phyloP scores from a whole-genome alignment of 2,113 vertebrate genomes.

The Hemicordylus capensis region DNA sequence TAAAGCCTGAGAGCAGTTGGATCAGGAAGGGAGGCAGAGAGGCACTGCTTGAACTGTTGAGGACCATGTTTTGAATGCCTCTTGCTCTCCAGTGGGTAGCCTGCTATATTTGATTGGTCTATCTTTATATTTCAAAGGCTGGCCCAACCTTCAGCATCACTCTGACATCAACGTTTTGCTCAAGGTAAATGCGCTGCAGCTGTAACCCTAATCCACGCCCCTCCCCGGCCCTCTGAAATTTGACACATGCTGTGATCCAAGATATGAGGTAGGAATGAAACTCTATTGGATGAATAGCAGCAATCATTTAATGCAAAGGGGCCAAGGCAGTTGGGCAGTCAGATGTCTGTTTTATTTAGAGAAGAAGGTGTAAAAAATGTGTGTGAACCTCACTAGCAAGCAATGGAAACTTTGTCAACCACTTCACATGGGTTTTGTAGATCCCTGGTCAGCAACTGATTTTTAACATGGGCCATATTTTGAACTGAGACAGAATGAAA shows the following conservation, averaged over 20 bases:
- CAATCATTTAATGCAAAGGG: slow-evolving; percentile 76
- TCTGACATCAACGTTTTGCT: slow-evolving; percentile 80
- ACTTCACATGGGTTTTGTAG: slow-evolving; percentile 56
- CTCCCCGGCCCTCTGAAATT: slow-evolving; percentile 53
- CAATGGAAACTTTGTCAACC: slow-evolving; percentile 74
- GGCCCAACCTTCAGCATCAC: slow-evolving; percentile 83
- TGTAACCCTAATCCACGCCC: slow-evolving; percentile 78
- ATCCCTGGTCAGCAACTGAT: slow-evolving; percentile 37
- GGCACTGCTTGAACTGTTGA: slow-evolving; percentile 76
- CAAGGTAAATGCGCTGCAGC: slow-evolving; percentile 72
- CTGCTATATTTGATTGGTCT: slow-evolving; percentile 73
- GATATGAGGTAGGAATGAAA: slow-evolving; percentile 70
- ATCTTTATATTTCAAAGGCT: slow-evolving; percentile 80
- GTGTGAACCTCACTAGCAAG: slow-evolving; percentile 80
- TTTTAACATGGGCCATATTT: not conserved
- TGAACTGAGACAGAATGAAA: not conserved
- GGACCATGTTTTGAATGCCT: slow-evolving; percentile 88
- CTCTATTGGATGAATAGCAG: slow-evolving; percentile 78
- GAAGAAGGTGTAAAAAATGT: slow-evolving; percentile 85
- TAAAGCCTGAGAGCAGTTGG: slow-evolving; percentile 81
- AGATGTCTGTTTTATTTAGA: slow-evolving; percentile 91
- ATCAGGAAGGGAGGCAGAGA: slow-evolving; percentile 78
- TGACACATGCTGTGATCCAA: slow-evolving; percentile 69
- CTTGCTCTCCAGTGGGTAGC: slow-evolving; percentile 70
- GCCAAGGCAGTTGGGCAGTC: slow-evolving; percentile 81